Evolutionary conservation across 2,113 vertebrate genomes (phyloP).

Genomic region (Heterocephalus glaber): DNA sequence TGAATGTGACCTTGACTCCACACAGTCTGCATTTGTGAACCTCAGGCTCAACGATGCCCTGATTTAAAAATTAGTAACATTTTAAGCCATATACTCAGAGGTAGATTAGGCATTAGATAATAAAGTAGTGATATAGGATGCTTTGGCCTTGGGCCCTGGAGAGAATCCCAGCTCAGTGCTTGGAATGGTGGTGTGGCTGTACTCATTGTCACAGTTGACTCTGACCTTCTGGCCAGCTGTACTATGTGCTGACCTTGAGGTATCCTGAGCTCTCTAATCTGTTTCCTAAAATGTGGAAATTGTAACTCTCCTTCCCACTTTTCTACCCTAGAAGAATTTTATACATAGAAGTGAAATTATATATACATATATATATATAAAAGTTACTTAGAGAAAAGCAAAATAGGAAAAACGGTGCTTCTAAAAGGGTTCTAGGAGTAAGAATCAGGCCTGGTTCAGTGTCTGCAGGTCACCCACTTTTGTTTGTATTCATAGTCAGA

Average conservation of each 20-base stretch:
- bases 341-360: neutral
- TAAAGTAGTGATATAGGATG: neutral
- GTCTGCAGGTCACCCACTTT: neutral
- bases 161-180: neutral
- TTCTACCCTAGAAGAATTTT: neutral
- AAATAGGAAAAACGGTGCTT: neutral
- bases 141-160: neutral
- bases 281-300: neutral
- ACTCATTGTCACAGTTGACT: neutral
- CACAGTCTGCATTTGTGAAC: constrained; percentile 58
- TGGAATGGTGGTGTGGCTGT: neutral
- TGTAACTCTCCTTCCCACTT: neutral
- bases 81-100: constrained; percentile 27
- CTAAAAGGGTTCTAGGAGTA: neutral
- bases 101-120: constrained; percentile 8
- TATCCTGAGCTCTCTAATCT: constrained; percentile 29
- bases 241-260: neutral
- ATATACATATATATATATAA: neutral
- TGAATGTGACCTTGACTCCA: constrained; percentile 57
- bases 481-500: neutral
- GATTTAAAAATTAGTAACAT: constrained; percentile 44
- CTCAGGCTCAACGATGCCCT: constrained; percentile 33
- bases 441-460: neutral
- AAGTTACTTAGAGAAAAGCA: constrained; percentile 43
- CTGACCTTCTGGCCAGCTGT: neutral